Percentiles rank a stretch among this genome's conserved stretches.
phyloP scores from a whole-genome alignment of 2,797 vertebrate genomes.

The Hyperoplus lanceolatus region DNA sequence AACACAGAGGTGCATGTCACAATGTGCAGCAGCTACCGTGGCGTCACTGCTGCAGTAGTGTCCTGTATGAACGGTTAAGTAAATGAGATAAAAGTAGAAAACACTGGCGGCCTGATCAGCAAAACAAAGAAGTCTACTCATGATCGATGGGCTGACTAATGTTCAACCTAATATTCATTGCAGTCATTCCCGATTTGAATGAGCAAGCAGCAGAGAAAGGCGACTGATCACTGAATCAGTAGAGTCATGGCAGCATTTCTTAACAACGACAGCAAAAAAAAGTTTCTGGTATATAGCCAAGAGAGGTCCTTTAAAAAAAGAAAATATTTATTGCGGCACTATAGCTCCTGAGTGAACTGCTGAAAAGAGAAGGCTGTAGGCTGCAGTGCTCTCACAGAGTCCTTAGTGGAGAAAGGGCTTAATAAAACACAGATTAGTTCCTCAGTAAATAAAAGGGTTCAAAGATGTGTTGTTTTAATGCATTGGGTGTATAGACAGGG shows the following conservation, averaged over 20 bases:
- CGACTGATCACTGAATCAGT: background rate
- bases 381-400: background rate
- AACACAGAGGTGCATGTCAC: background rate
- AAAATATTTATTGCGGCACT: background rate
- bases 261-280: background rate
- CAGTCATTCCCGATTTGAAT: constrained; percentile 1
- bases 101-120: background rate
- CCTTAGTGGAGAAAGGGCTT: background rate
- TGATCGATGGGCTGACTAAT: background rate
- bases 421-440: constrained; percentile 19
- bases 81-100: constrained; percentile 8
- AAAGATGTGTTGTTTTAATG: constrained; percentile 10
- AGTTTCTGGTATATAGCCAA: background rate
- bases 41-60: background rate
- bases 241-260: background rate
- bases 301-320: background rate
- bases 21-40: background rate
- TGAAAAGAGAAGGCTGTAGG: background rate
- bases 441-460: constrained; percentile 16
- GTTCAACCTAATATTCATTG: constrained; percentile 6
- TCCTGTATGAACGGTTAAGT: constrained; percentile 4
- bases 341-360: constrained; percentile 1
- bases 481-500: background rate
- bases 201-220: background rate
- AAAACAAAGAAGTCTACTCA: background rate